A percentile compares a stretch with the other conserved stretches of the same genome.
Evolutionary conservation across 2,113 vertebrate genomes (phyloP).

Genomic region (Rhagologus leucostigma): DNA sequence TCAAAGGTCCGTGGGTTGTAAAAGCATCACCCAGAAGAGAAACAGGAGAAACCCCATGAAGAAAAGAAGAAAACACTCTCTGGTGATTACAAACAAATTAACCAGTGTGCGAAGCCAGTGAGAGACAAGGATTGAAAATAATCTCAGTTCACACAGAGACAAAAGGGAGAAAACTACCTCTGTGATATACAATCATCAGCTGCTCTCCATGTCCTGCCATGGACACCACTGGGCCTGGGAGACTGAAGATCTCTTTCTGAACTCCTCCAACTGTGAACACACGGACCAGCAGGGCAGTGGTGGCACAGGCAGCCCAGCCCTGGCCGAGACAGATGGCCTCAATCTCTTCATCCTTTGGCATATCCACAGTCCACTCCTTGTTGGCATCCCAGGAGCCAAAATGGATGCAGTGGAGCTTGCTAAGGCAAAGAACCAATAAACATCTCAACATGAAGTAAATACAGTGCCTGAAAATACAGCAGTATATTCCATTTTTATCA

Average conservation of each 20-base stretch:
- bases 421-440: constrained; percentile 53
- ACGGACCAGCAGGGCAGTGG: constrained; percentile 77
- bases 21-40: neutral
- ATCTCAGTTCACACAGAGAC: neutral
- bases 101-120: neutral
- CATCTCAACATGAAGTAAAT: neutral
- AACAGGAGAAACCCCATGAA: neutral
- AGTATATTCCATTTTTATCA: neutral
- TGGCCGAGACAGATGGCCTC: constrained; percentile 86
- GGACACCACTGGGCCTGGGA: constrained; percentile 88
- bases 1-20: neutral
- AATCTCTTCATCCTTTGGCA: constrained; percentile 84
- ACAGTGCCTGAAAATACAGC: neutral
- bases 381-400: constrained; percentile 94
- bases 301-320: constrained; percentile 91
- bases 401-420: constrained; percentile 95
- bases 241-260: constrained; percentile 88
- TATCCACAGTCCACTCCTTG: constrained; percentile 95
- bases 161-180: constrained; percentile 73
- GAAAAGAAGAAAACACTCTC: neutral
- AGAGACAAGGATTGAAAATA: neutral
- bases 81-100: neutral
- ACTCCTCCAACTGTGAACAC: constrained; percentile 88
- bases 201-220: constrained; percentile 91
- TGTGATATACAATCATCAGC: constrained; percentile 85